Evolutionary conservation across 2,113 vertebrate genomes (phyloP).

Genomic region (Cyanistes caeruleus): DNA sequence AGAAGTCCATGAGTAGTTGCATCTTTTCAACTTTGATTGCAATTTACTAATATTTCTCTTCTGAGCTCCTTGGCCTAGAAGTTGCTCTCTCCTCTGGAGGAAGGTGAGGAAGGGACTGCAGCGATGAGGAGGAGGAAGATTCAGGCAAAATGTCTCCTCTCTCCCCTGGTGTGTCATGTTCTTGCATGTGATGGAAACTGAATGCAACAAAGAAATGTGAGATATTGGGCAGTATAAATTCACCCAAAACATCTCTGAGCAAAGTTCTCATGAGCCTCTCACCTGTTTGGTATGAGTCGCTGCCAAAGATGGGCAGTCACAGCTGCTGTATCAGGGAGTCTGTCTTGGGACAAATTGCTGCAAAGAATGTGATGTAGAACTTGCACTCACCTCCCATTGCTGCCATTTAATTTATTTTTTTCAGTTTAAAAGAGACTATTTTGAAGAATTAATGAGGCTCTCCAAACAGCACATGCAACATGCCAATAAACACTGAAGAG

Average conservation of each 20-base stretch:
- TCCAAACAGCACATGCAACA: neutral
- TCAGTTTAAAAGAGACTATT: neutral
- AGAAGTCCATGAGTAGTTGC: neutral
- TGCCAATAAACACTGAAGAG: neutral
- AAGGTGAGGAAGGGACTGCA: neutral
- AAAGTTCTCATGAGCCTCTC: neutral
- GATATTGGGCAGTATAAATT: neutral
- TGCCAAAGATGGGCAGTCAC: neutral
- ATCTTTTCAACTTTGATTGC: neutral
- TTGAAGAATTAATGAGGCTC: neutral
- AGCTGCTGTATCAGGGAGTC: neutral
- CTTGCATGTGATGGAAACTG: neutral
- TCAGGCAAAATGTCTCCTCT: neutral
- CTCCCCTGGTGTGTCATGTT: neutral
- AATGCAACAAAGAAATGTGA: neutral
- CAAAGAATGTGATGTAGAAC: neutral
- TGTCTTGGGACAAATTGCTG: neutral
- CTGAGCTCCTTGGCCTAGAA: neutral
- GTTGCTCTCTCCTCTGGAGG: neutral
- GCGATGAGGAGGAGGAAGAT: neutral
- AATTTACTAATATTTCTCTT: neutral
- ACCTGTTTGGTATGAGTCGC: neutral
- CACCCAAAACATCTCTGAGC: neutral
- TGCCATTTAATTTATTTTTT: neutral
- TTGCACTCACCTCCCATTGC: neutral